Base-by-base conservation (phyloP, 2,888 invertebrate genomes). In the Phymatocera aterrima region DNA sequence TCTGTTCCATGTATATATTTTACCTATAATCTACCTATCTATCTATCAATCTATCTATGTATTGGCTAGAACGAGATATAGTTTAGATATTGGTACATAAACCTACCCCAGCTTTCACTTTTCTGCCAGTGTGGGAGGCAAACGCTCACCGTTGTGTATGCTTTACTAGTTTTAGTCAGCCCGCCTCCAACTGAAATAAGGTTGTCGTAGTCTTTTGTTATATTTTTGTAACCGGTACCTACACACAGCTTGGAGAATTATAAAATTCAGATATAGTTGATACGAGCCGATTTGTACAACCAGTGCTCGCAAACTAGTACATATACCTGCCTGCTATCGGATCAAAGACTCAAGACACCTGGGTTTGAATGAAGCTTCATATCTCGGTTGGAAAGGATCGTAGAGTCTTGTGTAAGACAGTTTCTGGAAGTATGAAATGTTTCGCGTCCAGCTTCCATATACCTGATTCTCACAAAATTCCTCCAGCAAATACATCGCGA, bases 21-120 rank as follows among this genome's bases (percentile, higher is more conserved):
- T 24, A 57, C 2, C 21, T 34, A 12, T 15, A 12, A n/a, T 15
- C 24, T 31, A n/a, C 28, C 18, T 70, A n/a, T n/a, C n/a, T n/a
- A n/a, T n/a, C n/a, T n/a, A n/a, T n/a, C n/a, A n/a, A n/a, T n/a
- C n/a, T n/a, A n/a, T n/a, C n/a, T n/a, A n/a, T n/a, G 12, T 72
- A 51, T 37, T 75, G 48, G 81, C 82, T 84, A 82, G 83, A 83
- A 83, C 86, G 83, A 87, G 85, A 87, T 87, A 87, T 83, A 85
- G 85, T 86, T 87, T 86, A 87, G 85, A 87, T n/a, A n/a, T 87
- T 84, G 85, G 85, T 86, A 87, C 85, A 86, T 87, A 85, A 8
- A 37, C 34, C 37, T 15, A n/a, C n/a, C n/a, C 83, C 60, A 83
- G 85, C 87, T 88, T 88, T 88, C 88, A 88, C 87, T 88, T 88